A percentile compares a stretch with the other conserved stretches of the same genome.
phyloP scores from a whole-genome alignment of 2,888 invertebrate genomes.

The Drepanosiphum platanoidis region DNA sequence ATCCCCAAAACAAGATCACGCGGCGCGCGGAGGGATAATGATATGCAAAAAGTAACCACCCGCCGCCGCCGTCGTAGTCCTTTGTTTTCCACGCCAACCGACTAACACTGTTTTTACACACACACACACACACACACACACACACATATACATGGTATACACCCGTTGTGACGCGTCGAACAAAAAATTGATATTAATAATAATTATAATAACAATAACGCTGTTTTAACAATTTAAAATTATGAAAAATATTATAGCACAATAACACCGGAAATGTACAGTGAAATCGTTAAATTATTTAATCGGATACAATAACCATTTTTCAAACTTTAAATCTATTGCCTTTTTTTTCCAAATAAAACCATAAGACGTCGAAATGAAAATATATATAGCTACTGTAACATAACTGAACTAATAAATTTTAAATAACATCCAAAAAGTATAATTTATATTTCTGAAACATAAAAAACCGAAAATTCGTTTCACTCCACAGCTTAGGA shows the following conservation, averaged over 20 bases:
- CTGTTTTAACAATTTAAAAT: conserved; percentile 12
- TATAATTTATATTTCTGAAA: background rate
- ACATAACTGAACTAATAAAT: background rate
- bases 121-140: too few relatives aligned
- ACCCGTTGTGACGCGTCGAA: background rate
- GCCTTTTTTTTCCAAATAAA: background rate
- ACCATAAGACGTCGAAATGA: conserved; percentile 12
- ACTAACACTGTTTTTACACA: conserved; percentile 3
- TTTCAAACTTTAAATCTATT: conserved; percentile 5
- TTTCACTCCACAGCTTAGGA: background rate
- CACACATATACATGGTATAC: too few relatives aligned
- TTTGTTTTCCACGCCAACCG: background rate
- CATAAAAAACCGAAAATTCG: background rate
- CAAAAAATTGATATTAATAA: background rate
- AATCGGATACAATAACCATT: conserved; percentile 17
- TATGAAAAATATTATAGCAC: background rate
- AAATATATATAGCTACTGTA: background rate
- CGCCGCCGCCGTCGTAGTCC: background rate
- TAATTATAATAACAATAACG: background rate
- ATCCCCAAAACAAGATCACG: too few relatives aligned
- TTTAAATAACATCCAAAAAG: background rate
- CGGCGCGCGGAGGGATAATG: conserved; percentile 2
- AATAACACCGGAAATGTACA: background rate
- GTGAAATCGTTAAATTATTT: conserved; percentile 21
- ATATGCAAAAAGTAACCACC: conserved; percentile 2